These are phyloP conservation scores for Parasteatoda tepidariorum DNA, from an alignment of 1,140 invertebrate species.

Conservation along the genomic window DNA sequence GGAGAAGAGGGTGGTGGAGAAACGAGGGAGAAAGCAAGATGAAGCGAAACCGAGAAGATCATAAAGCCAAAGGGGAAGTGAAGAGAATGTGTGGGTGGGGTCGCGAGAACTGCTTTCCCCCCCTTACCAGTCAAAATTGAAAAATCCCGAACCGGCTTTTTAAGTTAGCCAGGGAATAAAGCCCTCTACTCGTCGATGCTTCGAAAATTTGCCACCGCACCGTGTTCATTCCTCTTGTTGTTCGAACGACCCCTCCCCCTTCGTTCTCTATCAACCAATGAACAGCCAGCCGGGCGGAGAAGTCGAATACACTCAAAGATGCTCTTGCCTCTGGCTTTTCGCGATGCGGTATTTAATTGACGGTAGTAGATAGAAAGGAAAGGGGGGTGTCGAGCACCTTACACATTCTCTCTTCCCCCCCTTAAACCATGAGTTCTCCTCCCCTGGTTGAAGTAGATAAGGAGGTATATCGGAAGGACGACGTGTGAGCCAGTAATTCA, in stretches of 20 bases:
- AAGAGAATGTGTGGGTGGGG: not conserved
- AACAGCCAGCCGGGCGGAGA: slow-evolving; percentile 49
- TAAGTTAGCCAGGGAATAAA: slow-evolving; percentile 23
- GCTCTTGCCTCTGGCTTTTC: not conserved
- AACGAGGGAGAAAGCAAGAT: slow-evolving; percentile 6
- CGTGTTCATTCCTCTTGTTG: not conserved
- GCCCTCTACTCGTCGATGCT: not conserved
- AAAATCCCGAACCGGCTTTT: slow-evolving; percentile 50
- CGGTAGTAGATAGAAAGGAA: slow-evolving; percentile 22
- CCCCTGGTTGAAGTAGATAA: slow-evolving; percentile 52
- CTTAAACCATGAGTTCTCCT: not conserved
- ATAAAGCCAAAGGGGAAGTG: slow-evolving; percentile 3
- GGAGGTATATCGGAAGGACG: slow-evolving; percentile 32
- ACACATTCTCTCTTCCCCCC: not conserved
- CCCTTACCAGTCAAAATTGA: slow-evolving; percentile 36
- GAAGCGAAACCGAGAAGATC: slow-evolving; percentile 8
- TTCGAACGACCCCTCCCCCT: slow-evolving; percentile 46
- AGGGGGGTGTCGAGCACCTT: not conserved
- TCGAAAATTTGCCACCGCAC: slow-evolving; percentile 16
- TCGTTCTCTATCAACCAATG: slow-evolving; percentile 39
- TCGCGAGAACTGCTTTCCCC: slow-evolving; percentile 16
- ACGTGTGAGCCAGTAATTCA: slow-evolving; percentile 51
- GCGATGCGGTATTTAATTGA: slow-evolving; percentile 50
- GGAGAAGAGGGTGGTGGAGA: not conserved
- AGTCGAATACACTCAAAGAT: slow-evolving; percentile 16